phyloP scores from a whole-genome alignment of 2,797 vertebrate species.

The Erethizon dorsatum region DNA sequence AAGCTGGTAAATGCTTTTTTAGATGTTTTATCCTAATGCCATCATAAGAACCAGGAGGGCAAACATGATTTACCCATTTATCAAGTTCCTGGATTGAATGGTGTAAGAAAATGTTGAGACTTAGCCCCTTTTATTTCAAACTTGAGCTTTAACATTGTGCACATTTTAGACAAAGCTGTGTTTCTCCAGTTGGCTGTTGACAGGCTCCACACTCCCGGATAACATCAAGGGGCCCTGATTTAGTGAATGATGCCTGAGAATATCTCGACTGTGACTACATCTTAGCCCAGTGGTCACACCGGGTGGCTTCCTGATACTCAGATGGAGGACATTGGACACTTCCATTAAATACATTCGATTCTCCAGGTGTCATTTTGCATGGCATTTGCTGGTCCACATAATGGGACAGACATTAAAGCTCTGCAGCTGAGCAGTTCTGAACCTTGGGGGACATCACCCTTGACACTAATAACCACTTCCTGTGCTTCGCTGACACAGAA shows the following conservation, averaged over 20 bases:
- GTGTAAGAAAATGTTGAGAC: neutral
- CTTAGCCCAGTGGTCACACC: neutral
- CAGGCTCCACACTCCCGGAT: neutral
- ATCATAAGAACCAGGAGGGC: neutral
- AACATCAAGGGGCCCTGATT: neutral
- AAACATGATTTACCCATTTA: slow-evolving; percentile 3
- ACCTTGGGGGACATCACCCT: too few relatives aligned
- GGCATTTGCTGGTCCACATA: neutral
- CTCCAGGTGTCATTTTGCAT: neutral
- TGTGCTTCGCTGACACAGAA: neutral
- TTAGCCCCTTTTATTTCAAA: neutral
- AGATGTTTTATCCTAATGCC: slow-evolving; percentile 66
- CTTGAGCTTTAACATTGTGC: too few relatives aligned
- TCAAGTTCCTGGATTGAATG: neutral
- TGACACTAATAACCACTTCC: neutral
- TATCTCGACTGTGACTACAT: neutral
- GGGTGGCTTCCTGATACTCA: neutral
- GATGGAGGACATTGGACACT: neutral
- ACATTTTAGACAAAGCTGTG: neutral
- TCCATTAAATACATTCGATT: neutral
- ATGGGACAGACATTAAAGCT: neutral
- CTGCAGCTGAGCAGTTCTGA: neutral
- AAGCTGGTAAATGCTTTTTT: slow-evolving; percentile 62
- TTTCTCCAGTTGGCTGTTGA: too few relatives aligned
- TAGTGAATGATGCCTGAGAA: neutral